Evolutionary conservation across 2,888 invertebrate species (phyloP).

Genomic region (Vanessa cardui): DNA sequence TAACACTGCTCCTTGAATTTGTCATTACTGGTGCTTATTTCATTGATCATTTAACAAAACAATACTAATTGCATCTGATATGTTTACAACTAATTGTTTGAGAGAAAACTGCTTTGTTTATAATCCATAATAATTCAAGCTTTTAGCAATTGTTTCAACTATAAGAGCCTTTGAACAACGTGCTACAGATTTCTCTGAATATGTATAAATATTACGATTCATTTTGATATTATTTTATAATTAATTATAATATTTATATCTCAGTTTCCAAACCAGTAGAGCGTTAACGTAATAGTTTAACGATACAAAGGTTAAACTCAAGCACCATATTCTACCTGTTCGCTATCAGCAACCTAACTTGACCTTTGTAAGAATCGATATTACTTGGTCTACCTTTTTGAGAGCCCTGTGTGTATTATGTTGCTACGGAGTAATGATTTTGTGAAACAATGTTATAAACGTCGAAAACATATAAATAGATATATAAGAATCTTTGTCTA

Average conservation of each 20-base stretch:
- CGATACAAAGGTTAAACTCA: slow-evolving; percentile 43
- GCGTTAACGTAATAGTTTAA: slow-evolving; percentile 51
- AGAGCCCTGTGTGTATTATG: not conserved
- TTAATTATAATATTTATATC: slow-evolving; percentile 6
- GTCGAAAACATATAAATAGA: not conserved
- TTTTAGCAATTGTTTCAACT: not conserved
- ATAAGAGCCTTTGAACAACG: not conserved
- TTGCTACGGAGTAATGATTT: not conserved
- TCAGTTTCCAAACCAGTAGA: slow-evolving; percentile 61
- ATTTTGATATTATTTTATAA: not conserved
- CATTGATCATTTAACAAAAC: not conserved
- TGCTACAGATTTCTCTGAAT: not conserved
- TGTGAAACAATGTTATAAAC: not conserved
- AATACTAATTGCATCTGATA: not conserved
- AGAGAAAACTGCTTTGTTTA: not conserved
- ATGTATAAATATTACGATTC: not conserved
- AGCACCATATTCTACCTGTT: slow-evolving; percentile 21
- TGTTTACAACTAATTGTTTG: not conserved
- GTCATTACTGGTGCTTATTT: slow-evolving; percentile 2
- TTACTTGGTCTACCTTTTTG: slow-evolving; percentile 7
- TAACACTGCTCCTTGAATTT: slow-evolving; percentile 50
- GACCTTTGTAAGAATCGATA: slow-evolving; percentile 51
- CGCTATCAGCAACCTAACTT: slow-evolving; percentile 33
- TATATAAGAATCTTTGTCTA: not conserved
- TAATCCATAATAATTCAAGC: too few species aligned